Percentiles rank a stretch among this genome's conserved stretches.
phyloP scores from a whole-genome alignment of 2,113 vertebrate genomes.

The Poeciliopsis turrubarensis region DNA sequence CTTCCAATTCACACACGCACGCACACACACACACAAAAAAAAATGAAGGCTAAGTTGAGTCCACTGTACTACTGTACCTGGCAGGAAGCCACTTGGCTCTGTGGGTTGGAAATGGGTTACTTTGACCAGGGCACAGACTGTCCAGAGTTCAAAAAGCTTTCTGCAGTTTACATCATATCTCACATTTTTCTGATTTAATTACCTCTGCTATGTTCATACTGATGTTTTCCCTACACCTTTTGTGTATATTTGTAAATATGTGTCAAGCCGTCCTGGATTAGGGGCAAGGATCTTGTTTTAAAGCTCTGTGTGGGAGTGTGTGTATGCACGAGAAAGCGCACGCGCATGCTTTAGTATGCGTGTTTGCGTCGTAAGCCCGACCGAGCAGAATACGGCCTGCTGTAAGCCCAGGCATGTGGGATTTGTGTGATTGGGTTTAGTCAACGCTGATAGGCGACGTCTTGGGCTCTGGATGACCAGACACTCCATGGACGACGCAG shows the following conservation, averaged over 20 bases:
- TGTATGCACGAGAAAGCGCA: not conserved
- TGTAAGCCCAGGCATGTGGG: constrained; percentile 67
- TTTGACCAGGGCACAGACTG: constrained; percentile 26
- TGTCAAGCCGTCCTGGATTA: constrained; percentile 65
- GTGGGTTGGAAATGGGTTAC: constrained; percentile 42
- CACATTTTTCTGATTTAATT: not conserved
- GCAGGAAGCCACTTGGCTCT: constrained; percentile 47
- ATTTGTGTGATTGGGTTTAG: constrained; percentile 65
- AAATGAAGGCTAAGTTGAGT: constrained; percentile 12
- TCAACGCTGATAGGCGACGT: constrained; percentile 19
- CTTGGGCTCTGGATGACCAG: constrained; percentile 42
- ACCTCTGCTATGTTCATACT: not conserved
- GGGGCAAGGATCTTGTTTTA: constrained; percentile 58
- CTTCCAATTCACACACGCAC: constrained; percentile 10
- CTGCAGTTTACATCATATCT: not conserved
- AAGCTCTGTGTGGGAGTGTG: constrained; percentile 33
- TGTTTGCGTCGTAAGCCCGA: constrained; percentile 61
- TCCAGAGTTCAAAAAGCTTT: constrained; percentile 9
- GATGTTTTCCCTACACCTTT: constrained; percentile 3
- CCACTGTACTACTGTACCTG: constrained; percentile 40
- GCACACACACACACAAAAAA: too few species aligned
- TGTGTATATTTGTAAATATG: constrained; percentile 53
- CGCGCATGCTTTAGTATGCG: constrained; percentile 50
- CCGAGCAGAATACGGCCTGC: constrained; percentile 52
- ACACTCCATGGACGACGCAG: constrained; percentile 5